A percentile compares a stretch with the other conserved stretches of the same genome.
These are phyloP conservation scores for Heliconius melpomene DNA, from an alignment of 1,140 invertebrate genomes.

Conservation along the genomic window DNA sequence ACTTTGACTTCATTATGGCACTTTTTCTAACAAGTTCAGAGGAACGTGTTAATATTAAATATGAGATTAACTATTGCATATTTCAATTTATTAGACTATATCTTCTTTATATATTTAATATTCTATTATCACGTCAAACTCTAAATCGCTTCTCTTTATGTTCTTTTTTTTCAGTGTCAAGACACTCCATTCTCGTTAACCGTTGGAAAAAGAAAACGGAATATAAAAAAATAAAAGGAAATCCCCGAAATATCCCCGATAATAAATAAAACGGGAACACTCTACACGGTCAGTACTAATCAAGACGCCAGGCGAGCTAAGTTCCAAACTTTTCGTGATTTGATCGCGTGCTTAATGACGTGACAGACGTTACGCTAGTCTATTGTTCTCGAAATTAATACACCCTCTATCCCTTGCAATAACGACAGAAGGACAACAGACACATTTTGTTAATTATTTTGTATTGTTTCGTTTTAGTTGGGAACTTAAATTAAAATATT, in stretches of 20 bases:
- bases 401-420: slow-evolving; percentile 14
- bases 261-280: slow-evolving; percentile 16
- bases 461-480: background rate
- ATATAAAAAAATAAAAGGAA: too few species aligned
- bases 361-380: slow-evolving; percentile 46
- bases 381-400: slow-evolving; percentile 27
- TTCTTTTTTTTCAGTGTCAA: too few species aligned
- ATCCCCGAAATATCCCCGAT: background rate
- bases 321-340: slow-evolving; percentile 61
- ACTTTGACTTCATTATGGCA: too few species aligned
- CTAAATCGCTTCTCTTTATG: too few species aligned
- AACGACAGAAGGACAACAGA: background rate
- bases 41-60: too few species aligned
- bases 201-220: too few species aligned
- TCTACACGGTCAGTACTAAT: slow-evolving; percentile 48
- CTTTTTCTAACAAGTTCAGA: too few species aligned
- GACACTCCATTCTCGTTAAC: too few species aligned
- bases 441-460: slow-evolving; percentile 14
- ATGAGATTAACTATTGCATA: too few species aligned
- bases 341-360: slow-evolving; percentile 64
- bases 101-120: too few species aligned
- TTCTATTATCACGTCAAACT: too few species aligned
- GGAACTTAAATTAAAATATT: background rate
- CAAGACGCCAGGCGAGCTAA: slow-evolving; percentile 62
- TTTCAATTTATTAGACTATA: too few species aligned